Percentiles rank a stretch among this genome's conserved stretches.
These are phyloP conservation scores for Doris montereyensis DNA, from an alignment of 2,888 invertebrate genomes.

Conservation along the genomic window DNA sequence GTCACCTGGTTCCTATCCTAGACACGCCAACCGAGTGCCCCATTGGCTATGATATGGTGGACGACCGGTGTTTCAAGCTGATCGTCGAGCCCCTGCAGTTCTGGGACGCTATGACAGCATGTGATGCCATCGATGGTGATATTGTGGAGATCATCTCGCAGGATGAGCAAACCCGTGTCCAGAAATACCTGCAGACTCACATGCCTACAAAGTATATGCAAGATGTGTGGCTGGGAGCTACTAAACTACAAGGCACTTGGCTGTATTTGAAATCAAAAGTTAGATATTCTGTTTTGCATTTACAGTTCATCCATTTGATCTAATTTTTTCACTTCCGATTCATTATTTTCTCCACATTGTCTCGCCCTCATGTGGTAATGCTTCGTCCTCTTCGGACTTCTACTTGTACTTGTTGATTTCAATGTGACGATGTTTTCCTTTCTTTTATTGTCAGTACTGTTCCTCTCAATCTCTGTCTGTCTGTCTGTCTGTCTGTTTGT, in stretches of 20 bases:
- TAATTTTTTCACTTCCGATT: too few species aligned
- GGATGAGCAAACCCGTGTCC: neutral
- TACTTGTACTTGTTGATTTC: too few species aligned
- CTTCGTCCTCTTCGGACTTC: too few species aligned
- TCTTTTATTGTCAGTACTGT: too few species aligned
- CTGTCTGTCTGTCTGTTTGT: neutral
- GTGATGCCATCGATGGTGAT: constrained; percentile 26
- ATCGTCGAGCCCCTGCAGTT: neutral
- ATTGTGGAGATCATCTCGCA: neutral
- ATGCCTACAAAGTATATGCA: neutral
- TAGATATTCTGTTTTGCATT: too few species aligned
- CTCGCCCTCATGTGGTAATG: too few species aligned
- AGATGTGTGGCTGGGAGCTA: constrained; percentile 24
- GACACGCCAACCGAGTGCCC: constrained; percentile 2
- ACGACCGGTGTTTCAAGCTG: constrained; percentile 5
- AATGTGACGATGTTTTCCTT: too few species aligned
- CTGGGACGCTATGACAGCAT: constrained; percentile 17
- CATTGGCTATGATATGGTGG: neutral
- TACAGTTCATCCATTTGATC: too few species aligned
- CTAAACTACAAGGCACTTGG: constrained; percentile 20
- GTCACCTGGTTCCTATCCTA: too few species aligned
- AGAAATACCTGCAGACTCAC: neutral
- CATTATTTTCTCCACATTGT: too few species aligned
- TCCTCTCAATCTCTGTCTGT: too few species aligned
- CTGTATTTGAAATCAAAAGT: neutral